phyloP scores from a whole-genome alignment of 2,113 vertebrate species.

The Octodon degus region DNA sequence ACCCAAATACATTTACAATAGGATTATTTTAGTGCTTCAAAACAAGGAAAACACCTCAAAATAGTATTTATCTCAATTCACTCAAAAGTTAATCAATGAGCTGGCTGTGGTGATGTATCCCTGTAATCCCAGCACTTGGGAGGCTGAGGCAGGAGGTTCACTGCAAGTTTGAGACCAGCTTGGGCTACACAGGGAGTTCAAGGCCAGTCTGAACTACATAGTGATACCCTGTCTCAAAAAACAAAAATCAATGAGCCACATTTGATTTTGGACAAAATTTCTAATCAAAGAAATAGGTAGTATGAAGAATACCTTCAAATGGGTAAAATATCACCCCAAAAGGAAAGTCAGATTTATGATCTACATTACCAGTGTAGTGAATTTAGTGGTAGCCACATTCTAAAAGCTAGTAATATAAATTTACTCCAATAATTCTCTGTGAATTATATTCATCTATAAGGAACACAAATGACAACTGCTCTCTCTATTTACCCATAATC shows the following conservation, averaged over 20 bases:
- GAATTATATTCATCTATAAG: background rate
- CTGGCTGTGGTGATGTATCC: background rate
- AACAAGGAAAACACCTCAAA: background rate
- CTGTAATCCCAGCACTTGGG: background rate
- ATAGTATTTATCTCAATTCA: background rate
- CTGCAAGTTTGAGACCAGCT: background rate
- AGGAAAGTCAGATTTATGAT: background rate
- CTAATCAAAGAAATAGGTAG: background rate
- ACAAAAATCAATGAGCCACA: background rate
- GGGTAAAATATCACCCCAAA: background rate
- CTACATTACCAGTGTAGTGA: background rate
- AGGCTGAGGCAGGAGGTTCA: background rate
- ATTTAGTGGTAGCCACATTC: background rate
- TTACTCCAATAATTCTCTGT: background rate
- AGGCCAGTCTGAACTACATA: background rate
- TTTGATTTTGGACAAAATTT: background rate
- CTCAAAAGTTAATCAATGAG: conserved; percentile 1
- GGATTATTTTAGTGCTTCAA: background rate
- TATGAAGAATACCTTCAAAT: background rate
- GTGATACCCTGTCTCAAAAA: background rate
- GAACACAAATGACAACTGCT: background rate
- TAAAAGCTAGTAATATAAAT: background rate
- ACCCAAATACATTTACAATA: background rate
- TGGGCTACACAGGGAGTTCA: background rate
- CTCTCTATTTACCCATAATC: background rate